Evolutionary conservation across 2,797 vertebrate genomes (phyloP).

Genomic region (Novumbra hubbsi): DNA sequence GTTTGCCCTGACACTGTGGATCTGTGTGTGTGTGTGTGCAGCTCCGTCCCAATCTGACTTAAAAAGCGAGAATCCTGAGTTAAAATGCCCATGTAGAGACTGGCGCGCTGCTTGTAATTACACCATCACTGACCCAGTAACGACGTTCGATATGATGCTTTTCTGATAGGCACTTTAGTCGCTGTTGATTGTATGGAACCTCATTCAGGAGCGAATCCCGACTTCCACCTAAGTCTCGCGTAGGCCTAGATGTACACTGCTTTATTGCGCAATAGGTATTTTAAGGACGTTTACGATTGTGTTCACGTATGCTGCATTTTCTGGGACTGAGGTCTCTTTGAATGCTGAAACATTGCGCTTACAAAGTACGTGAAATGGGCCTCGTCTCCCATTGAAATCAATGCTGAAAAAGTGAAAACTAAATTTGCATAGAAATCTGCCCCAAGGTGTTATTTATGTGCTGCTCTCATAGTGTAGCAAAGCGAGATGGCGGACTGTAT

Average conservation of each 20-base stretch:
- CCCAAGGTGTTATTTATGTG: slow-evolving; percentile 23
- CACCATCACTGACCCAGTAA: slow-evolving; percentile 9
- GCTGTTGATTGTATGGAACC: slow-evolving; percentile 49
- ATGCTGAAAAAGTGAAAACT: background rate
- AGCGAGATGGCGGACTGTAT: slow-evolving; percentile 46
- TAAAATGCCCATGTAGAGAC: slow-evolving; percentile 24
- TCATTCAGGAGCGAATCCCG: background rate
- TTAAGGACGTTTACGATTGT: background rate
- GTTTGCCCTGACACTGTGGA: slow-evolving; percentile 40
- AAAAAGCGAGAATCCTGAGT: slow-evolving; percentile 22
- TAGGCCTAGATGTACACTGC: background rate
- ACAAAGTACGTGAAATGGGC: background rate
- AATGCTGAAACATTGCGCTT: background rate
- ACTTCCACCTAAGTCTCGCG: slow-evolving; percentile 17
- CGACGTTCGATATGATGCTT: slow-evolving; percentile 1
- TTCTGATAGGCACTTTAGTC: slow-evolving; percentile 44
- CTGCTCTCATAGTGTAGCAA: slow-evolving; percentile 41
- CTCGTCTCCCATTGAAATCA: background rate
- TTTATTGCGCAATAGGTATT: background rate
- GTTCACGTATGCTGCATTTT: background rate
- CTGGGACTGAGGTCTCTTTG: background rate
- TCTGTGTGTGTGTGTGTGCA: slow-evolving; percentile 26
- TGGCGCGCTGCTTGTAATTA: background rate
- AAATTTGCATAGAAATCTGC: background rate
- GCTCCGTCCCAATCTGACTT: slow-evolving; percentile 28